Base-by-base conservation (phyloP, 2,113 vertebrate genomes). In the Siniperca knerii region DNA sequence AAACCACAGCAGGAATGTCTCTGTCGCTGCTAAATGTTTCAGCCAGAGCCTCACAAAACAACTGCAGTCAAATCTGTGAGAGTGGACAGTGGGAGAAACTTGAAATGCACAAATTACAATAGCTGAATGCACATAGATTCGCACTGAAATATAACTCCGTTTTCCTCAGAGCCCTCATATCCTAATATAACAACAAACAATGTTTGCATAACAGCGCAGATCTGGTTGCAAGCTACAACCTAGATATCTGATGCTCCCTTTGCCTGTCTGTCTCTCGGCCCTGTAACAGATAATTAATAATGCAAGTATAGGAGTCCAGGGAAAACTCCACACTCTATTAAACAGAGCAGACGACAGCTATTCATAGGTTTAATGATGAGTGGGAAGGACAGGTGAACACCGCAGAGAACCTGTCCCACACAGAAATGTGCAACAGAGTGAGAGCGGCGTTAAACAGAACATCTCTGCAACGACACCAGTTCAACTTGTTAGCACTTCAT, bases 201-300 rank as follows among this genome's bases (percentile, higher is more conserved):
- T 79, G 78, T 85, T 87, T 87, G 68, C 71, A 50, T 80, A 80
- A 89, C 54, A 66, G 48, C 0, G 20, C 42, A 55, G 85, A 83
- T 88, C 65, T 29, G 75, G 72, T 88, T 68, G 76, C 81, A 42
- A 75, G 75, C 55, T 25, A 81, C 75, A 90, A 82, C 78, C 64
- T 57, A 69, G 78, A 86, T 78, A 81, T 75, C 73, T 55, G 77
- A 75, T 74, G 75, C 71, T 86, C 64, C 72, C 80, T 65, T 35
- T 40, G 67, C 58, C 57, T 18, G 77, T 60, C 75, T 1, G 55
- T 78, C 84, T 83, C 74, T 75, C 35, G 1, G 75, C 71, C 68
- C 25, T 50, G 68, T 55, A 91, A 90, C 76, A 84, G 70, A 83
- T 89, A 83, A 92, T 95, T 90, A 95, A 93, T 95, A 94, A 94